Conservation (phyloP, 2,888 invertebrate species). For the Lithophane socia region DNA sequence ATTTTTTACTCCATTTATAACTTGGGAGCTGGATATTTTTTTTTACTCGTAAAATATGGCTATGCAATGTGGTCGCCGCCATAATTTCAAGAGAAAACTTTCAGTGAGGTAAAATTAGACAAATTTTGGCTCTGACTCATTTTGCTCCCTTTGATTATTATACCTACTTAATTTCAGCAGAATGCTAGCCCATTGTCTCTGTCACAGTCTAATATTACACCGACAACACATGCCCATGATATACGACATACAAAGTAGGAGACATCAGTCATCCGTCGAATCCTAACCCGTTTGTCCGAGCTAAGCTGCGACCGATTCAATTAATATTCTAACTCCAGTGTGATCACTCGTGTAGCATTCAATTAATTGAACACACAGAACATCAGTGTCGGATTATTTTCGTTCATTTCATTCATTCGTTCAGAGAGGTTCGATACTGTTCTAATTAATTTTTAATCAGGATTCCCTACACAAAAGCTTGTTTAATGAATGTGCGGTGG, state of each 20-base stretch:
- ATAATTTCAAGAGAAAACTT: conserved; percentile 8
- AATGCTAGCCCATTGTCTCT: not conserved
- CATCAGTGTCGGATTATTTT: conserved; percentile 66
- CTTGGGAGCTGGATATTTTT: conserved; percentile 7
- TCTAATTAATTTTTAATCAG: conserved; percentile 65
- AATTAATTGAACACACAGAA: conserved; percentile 71
- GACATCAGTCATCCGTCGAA: conserved; percentile 32
- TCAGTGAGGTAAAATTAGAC: not conserved
- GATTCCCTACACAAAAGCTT: conserved; percentile 46
- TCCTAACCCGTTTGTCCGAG: conserved; percentile 35
- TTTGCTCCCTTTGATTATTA: not conserved
- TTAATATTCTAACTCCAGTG: conserved; percentile 71
- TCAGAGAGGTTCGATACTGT: conserved; percentile 53
- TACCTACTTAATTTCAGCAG: not conserved
- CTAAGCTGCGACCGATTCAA: conserved; percentile 63
- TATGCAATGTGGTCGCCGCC: not conserved
- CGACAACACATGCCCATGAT: not conserved
- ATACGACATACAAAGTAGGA: conserved; percentile 13
- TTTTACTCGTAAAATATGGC: conserved; percentile 11
- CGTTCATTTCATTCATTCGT: conserved; percentile 54
- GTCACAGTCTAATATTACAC: conserved; percentile 3
- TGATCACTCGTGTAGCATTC: conserved; percentile 63
- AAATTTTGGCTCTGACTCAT: not conserved
- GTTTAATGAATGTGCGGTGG: conserved; percentile 45
- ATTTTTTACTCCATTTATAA: conserved; percentile 44